Base-by-base conservation (phyloP, 2,113 vertebrate genomes). In the Burhinus bistriatus region DNA sequence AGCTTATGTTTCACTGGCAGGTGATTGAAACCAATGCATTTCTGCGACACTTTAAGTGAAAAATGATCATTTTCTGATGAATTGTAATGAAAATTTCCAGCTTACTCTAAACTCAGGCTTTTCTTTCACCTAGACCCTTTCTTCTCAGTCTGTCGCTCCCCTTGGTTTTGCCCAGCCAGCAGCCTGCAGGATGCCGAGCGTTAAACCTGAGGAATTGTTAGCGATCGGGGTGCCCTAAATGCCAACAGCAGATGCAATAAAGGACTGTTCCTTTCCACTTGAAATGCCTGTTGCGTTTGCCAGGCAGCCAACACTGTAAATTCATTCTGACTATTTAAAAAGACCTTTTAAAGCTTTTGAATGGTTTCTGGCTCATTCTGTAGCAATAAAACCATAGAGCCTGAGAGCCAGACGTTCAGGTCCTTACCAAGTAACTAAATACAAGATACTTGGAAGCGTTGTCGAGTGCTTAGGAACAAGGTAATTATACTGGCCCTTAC, bases 241-340 rank as follows among this genome's bases (percentile, higher is more conserved):
- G 93, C 95, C 95, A 97, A 55, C 64, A 97, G 58, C 77, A 81
- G 80, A 87, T 66, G 87, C 88, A 92, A 83, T 95, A 94, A 92
- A 93, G 80, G 72, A 4, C 71, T 95, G 88, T 36, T 95, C 91
- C 87, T 93, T 91, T 64, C 78, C 80, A 61, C 77, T 93, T 77
- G 93, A 94, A 96, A 97, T 95, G 89, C 91, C 80, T 90, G 80
- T 90, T 97, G 89, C 52, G 0, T 89, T 96, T 94, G 85, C 96
- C 75, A 90, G 89, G 87, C 97, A 95, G 95, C 95, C 95, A 96
- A 81, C 71, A 26, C 87, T 93, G 91, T 95, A 97, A 95, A 97
- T 94, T 95, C 83, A 77, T 91, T 97, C 94, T 72, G 87, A 73
- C 78, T 95, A 72, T 95, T 96, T 95, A 83, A 96, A 97, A 97